These are phyloP conservation scores for Thyatira batis DNA, from an alignment of 2,888 invertebrate genomes.

Conservation along the genomic window DNA sequence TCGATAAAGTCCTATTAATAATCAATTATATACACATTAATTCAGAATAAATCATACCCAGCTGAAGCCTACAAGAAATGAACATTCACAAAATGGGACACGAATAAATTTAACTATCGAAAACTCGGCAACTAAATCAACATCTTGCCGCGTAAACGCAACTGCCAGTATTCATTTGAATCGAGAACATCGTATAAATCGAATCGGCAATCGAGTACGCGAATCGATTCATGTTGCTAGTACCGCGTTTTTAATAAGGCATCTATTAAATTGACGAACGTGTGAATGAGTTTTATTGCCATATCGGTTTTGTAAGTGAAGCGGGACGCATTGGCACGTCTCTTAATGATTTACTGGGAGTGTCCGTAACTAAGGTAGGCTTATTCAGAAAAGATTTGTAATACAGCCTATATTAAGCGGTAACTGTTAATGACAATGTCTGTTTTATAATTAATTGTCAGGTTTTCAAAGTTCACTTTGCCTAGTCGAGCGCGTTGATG, in stretches of 20 bases:
- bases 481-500: slow-evolving; percentile 22
- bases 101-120: slow-evolving; percentile 65
- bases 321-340: slow-evolving; percentile 68
- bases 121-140: slow-evolving; percentile 44
- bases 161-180: slow-evolving; percentile 64
- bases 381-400: not conserved
- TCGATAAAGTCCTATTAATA: slow-evolving; percentile 48
- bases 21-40: slow-evolving; percentile 54
- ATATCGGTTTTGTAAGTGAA: slow-evolving; percentile 61
- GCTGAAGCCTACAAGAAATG: slow-evolving; percentile 55
- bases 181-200: slow-evolving; percentile 50
- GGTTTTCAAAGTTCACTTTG: not conserved
- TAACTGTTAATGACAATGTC: slow-evolving; percentile 20
- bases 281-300: slow-evolving; percentile 80
- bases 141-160: slow-evolving; percentile 55
- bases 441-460: slow-evolving; percentile 1
- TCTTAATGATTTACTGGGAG: slow-evolving; percentile 67
- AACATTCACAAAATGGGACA: slow-evolving; percentile 59
- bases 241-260: slow-evolving; percentile 75
- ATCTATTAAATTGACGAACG: slow-evolving; percentile 76
- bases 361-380: slow-evolving; percentile 11
- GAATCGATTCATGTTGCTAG: slow-evolving; percentile 57
- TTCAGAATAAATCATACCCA: slow-evolving; percentile 58
- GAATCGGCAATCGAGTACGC: slow-evolving; percentile 40
- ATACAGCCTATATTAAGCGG: slow-evolving; percentile 17